These are phyloP conservation scores for Galagoides demidoff DNA, from an alignment of 2,797 vertebrate genomes.

Conservation along the genomic window DNA sequence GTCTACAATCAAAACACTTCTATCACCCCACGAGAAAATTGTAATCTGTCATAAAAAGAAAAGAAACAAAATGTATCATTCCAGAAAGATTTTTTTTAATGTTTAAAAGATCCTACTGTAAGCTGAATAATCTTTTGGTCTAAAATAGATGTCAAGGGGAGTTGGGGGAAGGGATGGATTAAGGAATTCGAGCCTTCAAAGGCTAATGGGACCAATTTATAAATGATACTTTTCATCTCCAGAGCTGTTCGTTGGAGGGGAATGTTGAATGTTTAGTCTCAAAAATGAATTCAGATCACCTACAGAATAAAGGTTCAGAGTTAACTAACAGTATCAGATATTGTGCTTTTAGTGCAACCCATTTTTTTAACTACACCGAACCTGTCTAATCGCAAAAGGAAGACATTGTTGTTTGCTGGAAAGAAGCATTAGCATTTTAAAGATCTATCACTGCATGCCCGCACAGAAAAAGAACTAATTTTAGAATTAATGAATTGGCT, in stretches of 20 bases:
- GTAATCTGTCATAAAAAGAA: background rate
- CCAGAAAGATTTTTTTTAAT: background rate
- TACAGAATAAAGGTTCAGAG: slow-evolving; percentile 63
- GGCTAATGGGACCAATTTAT: slow-evolving; percentile 58
- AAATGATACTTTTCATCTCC: slow-evolving; percentile 71
- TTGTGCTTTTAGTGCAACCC: background rate
- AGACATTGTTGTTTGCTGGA: background rate
- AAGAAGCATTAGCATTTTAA: slow-evolving; percentile 43
- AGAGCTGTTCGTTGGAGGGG: slow-evolving; percentile 65
- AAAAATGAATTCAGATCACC: slow-evolving; percentile 71
- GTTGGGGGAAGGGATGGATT: background rate
- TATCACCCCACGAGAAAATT: background rate
- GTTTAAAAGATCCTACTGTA: slow-evolving; percentile 28
- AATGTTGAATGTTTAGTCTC: slow-evolving; percentile 70
- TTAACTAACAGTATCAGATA: slow-evolving; percentile 49
- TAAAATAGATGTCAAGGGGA: slow-evolving; percentile 41
- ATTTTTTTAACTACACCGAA: slow-evolving; percentile 46
- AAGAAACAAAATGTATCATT: background rate
- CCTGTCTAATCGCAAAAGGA: slow-evolving; percentile 67
- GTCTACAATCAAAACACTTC: background rate
- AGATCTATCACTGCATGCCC: slow-evolving; percentile 39
- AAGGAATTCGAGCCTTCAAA: slow-evolving; percentile 60
- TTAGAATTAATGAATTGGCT: slow-evolving; percentile 45
- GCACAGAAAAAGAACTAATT: slow-evolving; percentile 58
- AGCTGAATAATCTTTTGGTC: slow-evolving; percentile 32